phyloP scores from a whole-genome alignment of 2,113 vertebrate species.

The Steatornis caripensis region DNA sequence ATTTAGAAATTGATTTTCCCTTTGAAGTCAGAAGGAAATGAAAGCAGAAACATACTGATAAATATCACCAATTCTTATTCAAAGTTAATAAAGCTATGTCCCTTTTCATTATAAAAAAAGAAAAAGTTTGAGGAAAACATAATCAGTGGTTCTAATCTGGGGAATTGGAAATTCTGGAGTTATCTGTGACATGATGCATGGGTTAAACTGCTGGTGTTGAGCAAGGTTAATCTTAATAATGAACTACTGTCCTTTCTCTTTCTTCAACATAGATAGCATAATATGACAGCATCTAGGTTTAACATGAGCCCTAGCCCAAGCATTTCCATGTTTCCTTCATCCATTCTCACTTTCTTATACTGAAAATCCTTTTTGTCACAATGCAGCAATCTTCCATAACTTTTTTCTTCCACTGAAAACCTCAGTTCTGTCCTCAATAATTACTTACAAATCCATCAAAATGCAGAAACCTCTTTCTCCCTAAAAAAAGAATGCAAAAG shows the following conservation, averaged over 20 bases:
- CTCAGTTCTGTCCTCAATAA: not conserved
- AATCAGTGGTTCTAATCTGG: not conserved
- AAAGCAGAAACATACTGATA: not conserved
- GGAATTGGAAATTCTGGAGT: not conserved
- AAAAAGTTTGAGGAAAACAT: not conserved
- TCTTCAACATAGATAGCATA: not conserved
- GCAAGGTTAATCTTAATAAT: not conserved
- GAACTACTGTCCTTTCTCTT: not conserved
- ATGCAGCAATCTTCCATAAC: not conserved
- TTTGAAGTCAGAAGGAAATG: not conserved
- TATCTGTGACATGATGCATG: not conserved
- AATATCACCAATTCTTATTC: not conserved
- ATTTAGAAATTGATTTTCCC: not conserved
- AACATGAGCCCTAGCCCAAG: not conserved
- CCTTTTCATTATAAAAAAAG: not conserved
- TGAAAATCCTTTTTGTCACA: not conserved
- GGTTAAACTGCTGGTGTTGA: not conserved
- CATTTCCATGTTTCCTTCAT: not conserved
- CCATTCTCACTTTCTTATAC: not conserved
- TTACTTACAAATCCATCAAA: not conserved
- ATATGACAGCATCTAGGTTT: not conserved
- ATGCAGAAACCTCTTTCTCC: not conserved
- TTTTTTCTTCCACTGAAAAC: not conserved
- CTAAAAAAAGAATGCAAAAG: not conserved
- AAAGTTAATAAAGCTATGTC: not conserved